These are phyloP conservation scores for Serripes groenlandicus DNA, from an alignment of 2,888 invertebrate genomes.

Conservation along the genomic window DNA sequence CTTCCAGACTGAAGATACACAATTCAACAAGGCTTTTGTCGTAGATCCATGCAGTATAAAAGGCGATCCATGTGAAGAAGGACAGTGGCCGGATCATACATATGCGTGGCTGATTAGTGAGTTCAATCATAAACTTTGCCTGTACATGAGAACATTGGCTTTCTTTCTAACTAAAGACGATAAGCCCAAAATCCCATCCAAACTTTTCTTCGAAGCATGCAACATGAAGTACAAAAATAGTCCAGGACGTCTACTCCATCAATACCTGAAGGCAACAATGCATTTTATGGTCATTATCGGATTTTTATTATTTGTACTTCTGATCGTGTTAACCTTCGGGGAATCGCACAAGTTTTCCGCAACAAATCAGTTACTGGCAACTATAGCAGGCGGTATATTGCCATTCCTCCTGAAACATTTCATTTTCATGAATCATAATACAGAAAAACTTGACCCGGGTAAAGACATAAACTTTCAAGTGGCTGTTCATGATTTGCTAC, in stretches of 20 bases:
- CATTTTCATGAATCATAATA: too few species aligned
- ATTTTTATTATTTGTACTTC: conserved; percentile 67
- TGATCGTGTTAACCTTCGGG: conserved; percentile 70
- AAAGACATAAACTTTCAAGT: too few species aligned
- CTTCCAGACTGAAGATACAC: conserved; percentile 32
- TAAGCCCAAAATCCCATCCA: conserved; percentile 57
- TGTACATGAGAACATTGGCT: conserved; percentile 49
- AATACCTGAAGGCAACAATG: conserved; percentile 52
- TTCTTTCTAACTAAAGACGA: conserved; percentile 65
- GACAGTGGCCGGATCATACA: conserved; percentile 46
- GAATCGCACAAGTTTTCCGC: conserved; percentile 67
- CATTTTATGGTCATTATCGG: conserved; percentile 55
- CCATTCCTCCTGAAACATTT: too few species aligned
- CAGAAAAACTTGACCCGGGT: too few species aligned
- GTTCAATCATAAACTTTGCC: conserved; percentile 34
- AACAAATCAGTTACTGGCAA: conserved; percentile 65
- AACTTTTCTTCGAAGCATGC: conserved; percentile 57
- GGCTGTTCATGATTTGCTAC: too few species aligned
- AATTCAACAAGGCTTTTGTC: conserved; percentile 79
- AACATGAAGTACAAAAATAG: conserved; percentile 61
- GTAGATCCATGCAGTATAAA: conserved; percentile 60
- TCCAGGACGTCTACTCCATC: conserved; percentile 59
- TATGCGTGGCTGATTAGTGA: conserved; percentile 2
- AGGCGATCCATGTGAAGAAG: conserved; percentile 32
- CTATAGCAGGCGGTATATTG: conserved; percentile 69